Base-by-base conservation (phyloP, 2,113 vertebrate genomes). In the Petroica traversi region DNA sequence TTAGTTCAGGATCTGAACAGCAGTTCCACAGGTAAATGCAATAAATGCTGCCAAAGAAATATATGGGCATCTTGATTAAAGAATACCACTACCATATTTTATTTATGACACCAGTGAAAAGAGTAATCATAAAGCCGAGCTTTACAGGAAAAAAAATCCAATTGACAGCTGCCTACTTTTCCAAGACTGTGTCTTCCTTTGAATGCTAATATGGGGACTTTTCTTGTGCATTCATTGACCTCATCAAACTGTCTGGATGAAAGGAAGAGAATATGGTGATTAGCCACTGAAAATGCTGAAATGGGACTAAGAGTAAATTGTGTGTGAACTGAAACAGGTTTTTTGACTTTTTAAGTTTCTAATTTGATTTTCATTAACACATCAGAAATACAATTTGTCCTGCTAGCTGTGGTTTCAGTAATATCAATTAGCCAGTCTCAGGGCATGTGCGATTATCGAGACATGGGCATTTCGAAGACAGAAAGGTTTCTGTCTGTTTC, bases 321-420 rank as follows among this genome's bases (percentile, higher is more conserved):
- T 77, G 38, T 72, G 62, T 73, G 87, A 92, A 78, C 79, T 51
- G 55, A 96, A 96, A 83, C 0, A 6, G 5, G 3, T 11, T 88
- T 88, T 90, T 62, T 11, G 8, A 81, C 67, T 82, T 92, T 87
- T 63, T 54, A 34, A 87, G 74, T 86, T 95, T 89, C 79, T 93
- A 82, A 92, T 96, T 90, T 85, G 40, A 88, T 95, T 93, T 92
- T 84, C 28, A 12, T 95, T 93, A 88, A 75, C 69, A 92, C 33
- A 76, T 94, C 66, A 91, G 73, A 93, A 95, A 90, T 91, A 88
- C 52, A 90, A 88, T 94, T 95, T 94, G 38, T 92, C 49, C 74
- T 90, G 69, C 82, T 75, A 88, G 68, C 54, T 94, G 38, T 74
- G 45, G 33, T 88, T 94, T 90, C 94, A 75, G 67, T 69, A 93